phyloP scores from a whole-genome alignment of 2,113 vertebrate species.

The Nycticorax nycticorax region DNA sequence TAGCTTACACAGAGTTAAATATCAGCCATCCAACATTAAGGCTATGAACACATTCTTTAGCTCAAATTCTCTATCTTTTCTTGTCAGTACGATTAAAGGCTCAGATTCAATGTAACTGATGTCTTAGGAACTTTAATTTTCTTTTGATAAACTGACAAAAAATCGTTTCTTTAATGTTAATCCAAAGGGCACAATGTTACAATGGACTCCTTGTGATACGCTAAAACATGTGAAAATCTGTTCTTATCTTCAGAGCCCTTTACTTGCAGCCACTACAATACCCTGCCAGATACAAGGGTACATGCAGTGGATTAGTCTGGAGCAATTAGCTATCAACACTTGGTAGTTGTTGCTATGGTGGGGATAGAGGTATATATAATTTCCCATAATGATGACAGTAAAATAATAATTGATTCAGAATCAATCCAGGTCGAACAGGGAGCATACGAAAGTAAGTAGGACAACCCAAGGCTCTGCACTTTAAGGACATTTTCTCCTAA shows the following conservation, averaged over 20 bases:
- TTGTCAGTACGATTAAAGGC: constrained; percentile 74
- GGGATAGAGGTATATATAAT: not conserved
- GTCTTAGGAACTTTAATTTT: constrained; percentile 66
- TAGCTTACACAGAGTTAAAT: constrained; percentile 51
- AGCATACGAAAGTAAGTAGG: not conserved
- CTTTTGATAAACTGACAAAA: constrained; percentile 69
- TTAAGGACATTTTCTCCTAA: not conserved
- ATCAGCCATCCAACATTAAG: not conserved
- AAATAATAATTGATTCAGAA: not conserved
- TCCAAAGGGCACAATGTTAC: constrained; percentile 65
- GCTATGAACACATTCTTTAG: constrained; percentile 10
- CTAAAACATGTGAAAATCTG: constrained; percentile 57
- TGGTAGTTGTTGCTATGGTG: not conserved
- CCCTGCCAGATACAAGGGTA: not conserved
- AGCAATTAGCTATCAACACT: constrained; percentile 18
- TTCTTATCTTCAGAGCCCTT: constrained; percentile 49
- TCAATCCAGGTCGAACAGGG: not conserved
- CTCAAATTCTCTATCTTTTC: constrained; percentile 54
- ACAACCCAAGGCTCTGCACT: not conserved
- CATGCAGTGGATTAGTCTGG: not conserved
- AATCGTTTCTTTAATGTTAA: constrained; percentile 68
- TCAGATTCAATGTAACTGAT: constrained; percentile 61
- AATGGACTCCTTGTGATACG: constrained; percentile 62
- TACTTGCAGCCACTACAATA: constrained; percentile 3
- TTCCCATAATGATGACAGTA: not conserved